Base-by-base conservation (phyloP, 64 coral and sea anemone genomes). In the Catalaphyllia jardinei region DNA sequence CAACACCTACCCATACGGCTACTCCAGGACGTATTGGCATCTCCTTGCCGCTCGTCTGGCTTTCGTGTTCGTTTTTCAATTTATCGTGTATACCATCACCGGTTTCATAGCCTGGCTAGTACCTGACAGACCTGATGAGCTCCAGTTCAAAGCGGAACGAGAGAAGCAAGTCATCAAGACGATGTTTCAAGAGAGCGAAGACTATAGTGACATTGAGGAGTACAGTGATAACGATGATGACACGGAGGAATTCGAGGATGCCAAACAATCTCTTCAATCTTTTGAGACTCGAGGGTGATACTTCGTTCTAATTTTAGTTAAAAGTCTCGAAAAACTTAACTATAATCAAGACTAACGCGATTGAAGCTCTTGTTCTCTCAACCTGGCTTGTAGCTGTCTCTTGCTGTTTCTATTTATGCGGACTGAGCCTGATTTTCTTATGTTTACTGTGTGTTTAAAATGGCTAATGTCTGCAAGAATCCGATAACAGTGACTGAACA, bases 61-160 rank as follows among this genome's bases (percentile, higher is more conserved):
- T 18, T 94, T 94, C n/a, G 93, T 94, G 42, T 94, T 95, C 18
- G 89, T 95, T 0, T 95, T 95, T 78, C 93, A 95, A 51, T 95
- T 82, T 30, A 76, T 81, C 27, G 93, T 95, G 7, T 95, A 91
- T 35, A 77, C 88, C 19, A 22, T 95, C 50, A 88, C 89, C 13
- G 74, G 80, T 22, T 79, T 90, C 24, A 86, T 94, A 28, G 88
- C 88, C 8, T 91, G 65, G 24, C 15, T 94, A 0, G 79, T 94
- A n/a, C 88, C 93, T 16, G 93, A 94, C 50, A 90, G 24, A 72
- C 80, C 93, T 14, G 55, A 52, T 61, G 67, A 65, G 17, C 63
- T 89, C 4, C 61, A 90, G 73, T 59, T 94, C 10, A 86, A 91
- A 31, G 65, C 72, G 8, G 78, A 89, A 65, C 78, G 79, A 67